Evolutionary conservation across 1,140 invertebrate genomes (phyloP).

Genomic region (Carcinoscorpius rotundicauda): DNA sequence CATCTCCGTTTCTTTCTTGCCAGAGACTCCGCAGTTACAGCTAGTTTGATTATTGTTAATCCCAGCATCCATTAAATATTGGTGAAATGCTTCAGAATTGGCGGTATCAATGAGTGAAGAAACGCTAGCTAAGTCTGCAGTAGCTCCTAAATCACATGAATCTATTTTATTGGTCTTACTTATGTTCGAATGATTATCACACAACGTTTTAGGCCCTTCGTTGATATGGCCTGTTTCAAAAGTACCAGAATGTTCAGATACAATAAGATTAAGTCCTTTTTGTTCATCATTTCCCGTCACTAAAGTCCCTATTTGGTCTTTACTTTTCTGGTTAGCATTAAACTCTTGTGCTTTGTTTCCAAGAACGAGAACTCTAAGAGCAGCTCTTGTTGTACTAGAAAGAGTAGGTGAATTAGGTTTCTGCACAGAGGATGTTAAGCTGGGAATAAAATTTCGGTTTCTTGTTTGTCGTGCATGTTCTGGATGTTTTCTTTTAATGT

Average conservation of each 20-base stretch:
- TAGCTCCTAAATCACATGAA: constrained; percentile 6
- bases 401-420: constrained; percentile 14
- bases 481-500: constrained; percentile 86
- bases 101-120: constrained; percentile 64
- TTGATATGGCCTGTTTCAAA: not conserved
- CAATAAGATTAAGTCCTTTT: not conserved
- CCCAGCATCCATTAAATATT: constrained; percentile 8
- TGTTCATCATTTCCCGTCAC: not conserved
- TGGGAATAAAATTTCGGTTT: constrained; percentile 16
- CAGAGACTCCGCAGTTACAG: not conserved
- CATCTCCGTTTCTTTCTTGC: constrained; percentile 1
- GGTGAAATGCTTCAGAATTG: constrained; percentile 37
- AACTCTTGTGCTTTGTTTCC: constrained; percentile 15
- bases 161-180: not conserved
- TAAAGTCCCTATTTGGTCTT: not conserved
- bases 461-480: constrained; percentile 34
- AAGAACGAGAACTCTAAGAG: constrained; percentile 17
- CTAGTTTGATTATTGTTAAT: constrained; percentile 6
- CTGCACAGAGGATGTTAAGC: constrained; percentile 8
- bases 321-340: too few relatives aligned
- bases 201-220: not conserved
- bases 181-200: not conserved
- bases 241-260: not conserved
- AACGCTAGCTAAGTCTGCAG: constrained; percentile 55
- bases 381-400: constrained; percentile 22